These are phyloP conservation scores for Rhagonycha lutea DNA, from an alignment of 2,888 invertebrate species.

Conservation along the genomic window DNA sequence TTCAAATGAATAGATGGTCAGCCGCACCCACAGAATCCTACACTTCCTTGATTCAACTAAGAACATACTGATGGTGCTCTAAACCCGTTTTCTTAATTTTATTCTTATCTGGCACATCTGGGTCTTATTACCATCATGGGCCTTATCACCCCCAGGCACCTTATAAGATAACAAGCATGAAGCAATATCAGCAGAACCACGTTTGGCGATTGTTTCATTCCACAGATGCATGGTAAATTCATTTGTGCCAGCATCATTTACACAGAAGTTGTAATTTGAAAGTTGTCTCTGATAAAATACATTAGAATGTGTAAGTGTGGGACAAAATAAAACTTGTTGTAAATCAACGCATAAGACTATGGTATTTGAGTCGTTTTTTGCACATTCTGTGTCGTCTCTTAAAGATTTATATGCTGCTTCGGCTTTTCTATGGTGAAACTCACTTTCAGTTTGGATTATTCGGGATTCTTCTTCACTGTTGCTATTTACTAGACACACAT, in stretches of 20 bases:
- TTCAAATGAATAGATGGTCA: too few species aligned
- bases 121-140: too few species aligned
- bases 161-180: constrained; percentile 2
- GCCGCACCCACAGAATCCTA: too few species aligned
- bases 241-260: constrained; percentile 31
- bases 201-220: constrained; percentile 29
- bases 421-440: not conserved
- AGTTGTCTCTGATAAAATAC: constrained; percentile 31
- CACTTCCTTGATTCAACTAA: too few species aligned
- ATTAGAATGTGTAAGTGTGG: constrained; percentile 31
- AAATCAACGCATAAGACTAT: constrained; percentile 29
- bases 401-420: not conserved
- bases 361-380: constrained; percentile 10
- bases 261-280: constrained; percentile 34
- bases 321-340: constrained; percentile 33
- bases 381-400: constrained; percentile 20
- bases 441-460: not conserved
- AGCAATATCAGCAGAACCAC: constrained; percentile 24
- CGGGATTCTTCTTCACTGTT: not conserved
- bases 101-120: too few species aligned
- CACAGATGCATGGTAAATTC: constrained; percentile 28
- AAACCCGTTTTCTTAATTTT: too few species aligned
- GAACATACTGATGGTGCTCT: too few species aligned
- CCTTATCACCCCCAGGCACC: too few species aligned
- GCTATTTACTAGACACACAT: not conserved